A percentile compares a stretch with the other conserved stretches of the same genome.
Evolutionary conservation across 2,113 vertebrate genomes (phyloP).

Genomic region (Cranoglanis bouderius): DNA sequence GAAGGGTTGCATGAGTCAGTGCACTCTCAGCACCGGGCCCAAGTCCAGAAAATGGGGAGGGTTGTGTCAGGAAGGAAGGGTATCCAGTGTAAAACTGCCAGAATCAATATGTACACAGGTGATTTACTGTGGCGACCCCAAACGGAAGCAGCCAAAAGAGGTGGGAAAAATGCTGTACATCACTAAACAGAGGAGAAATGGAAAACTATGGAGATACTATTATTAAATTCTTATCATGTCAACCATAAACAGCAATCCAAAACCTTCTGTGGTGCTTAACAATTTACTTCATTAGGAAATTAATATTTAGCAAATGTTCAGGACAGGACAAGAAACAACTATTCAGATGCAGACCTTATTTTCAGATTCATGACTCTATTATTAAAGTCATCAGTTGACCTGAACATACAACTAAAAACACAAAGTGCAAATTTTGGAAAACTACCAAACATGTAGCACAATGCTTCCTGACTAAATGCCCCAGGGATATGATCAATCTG

Average conservation of each 20-base stretch:
- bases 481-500: background rate
- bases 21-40: no score
- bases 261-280: background rate
- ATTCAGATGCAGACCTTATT: background rate
- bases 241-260: background rate
- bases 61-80: no score
- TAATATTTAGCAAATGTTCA: background rate
- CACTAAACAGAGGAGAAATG: background rate
- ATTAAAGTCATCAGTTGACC: background rate
- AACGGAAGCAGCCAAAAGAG: no score
- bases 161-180: background rate
- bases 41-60: no score
- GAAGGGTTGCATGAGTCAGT: no score
- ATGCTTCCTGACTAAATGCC: no score
- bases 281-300: background rate
- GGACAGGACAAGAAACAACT: background rate
- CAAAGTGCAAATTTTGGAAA: no score
- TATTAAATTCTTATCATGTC: background rate
- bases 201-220: background rate
- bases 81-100: no score
- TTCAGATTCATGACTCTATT: background rate
- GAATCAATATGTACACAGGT: no score
- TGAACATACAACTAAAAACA: background rate
- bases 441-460: no score
- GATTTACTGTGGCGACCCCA: no score